These are phyloP conservation scores for Aethes cnicana DNA, from an alignment of 2,888 invertebrate species.

Conservation along the genomic window DNA sequence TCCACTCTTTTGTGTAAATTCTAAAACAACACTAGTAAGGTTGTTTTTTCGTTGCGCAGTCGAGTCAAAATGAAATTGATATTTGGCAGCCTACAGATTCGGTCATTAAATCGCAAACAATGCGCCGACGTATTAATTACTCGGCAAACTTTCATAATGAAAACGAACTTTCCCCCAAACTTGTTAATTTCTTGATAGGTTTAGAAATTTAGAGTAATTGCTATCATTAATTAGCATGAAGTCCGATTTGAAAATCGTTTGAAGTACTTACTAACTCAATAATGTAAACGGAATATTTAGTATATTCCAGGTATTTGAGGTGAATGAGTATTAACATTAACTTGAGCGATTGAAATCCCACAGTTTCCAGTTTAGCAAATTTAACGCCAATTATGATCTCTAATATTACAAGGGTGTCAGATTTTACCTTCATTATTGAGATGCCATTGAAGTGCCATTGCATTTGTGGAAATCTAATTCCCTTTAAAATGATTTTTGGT, in stretches of 20 bases:
- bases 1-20: too few species aligned
- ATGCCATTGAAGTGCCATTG: too few species aligned
- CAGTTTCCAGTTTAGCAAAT: too few species aligned
- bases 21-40: background rate
- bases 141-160: constrained; percentile 14
- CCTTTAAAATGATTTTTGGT: too few species aligned
- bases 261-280: constrained; percentile 5
- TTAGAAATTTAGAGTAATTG: constrained; percentile 13
- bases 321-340: too few species aligned
- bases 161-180: constrained; percentile 13
- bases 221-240: constrained; percentile 19
- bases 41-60: background rate
- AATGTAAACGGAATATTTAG: background rate
- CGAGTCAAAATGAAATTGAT: constrained; percentile 2
- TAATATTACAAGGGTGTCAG: too few species aligned
- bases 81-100: background rate
- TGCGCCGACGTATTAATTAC: constrained; percentile 5
- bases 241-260: constrained; percentile 7
- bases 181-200: constrained; percentile 24
- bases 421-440: too few species aligned
- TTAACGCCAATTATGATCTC: too few species aligned
- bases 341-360: too few species aligned
- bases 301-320: too few species aligned
- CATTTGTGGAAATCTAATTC: too few species aligned
- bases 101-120: constrained; percentile 2